A percentile compares a stretch with the other conserved stretches of the same genome.
Evolutionary conservation across 2,888 invertebrate species (phyloP).

Genomic region (Caenorhabditis sp.): DNA sequence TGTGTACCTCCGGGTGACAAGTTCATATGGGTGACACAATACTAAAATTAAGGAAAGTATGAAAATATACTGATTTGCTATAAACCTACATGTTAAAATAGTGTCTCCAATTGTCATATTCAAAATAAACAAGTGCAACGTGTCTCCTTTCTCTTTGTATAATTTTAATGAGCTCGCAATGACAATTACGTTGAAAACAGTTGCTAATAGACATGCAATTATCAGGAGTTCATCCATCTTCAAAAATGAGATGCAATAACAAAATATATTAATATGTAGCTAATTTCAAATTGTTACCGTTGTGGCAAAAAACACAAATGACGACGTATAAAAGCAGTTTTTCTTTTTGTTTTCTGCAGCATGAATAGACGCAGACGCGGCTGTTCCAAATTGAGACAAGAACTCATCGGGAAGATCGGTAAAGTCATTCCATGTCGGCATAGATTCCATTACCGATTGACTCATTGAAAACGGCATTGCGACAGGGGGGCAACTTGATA

Average conservation of each 20-base stretch:
- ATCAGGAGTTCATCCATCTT: conserved; percentile 80
- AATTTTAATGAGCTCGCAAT: conserved; percentile 78
- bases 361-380: background rate
- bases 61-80: too few relatives aligned
- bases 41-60: too few relatives aligned
- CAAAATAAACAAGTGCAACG: conserved; percentile 81
- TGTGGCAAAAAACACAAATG: conserved; percentile 28
- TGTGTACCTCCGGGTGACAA: conserved; percentile 78
- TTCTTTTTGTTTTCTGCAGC: background rate
- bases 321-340: background rate
- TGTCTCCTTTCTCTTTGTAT: conserved; percentile 77
- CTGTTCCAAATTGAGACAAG: conserved; percentile 26
- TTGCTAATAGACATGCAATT: conserved; percentile 77
- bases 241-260: too few relatives aligned
- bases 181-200: conserved; percentile 81
- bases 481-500: conserved; percentile 6
- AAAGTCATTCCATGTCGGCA: conserved; percentile 53
- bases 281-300: conserved; percentile 18
- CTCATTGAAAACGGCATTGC: conserved; percentile 28
- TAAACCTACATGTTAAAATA: conserved; percentile 75
- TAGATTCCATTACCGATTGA: conserved; percentile 27
- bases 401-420: conserved; percentile 46
- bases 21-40: conserved; percentile 82
- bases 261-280: too few relatives aligned
- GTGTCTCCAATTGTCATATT: conserved; percentile 82